A percentile compares a stretch with the other conserved stretches of the same genome.
These are phyloP conservation scores for Plutella xylostella DNA, from an alignment of 2,888 invertebrate species.

Conservation along the genomic window DNA sequence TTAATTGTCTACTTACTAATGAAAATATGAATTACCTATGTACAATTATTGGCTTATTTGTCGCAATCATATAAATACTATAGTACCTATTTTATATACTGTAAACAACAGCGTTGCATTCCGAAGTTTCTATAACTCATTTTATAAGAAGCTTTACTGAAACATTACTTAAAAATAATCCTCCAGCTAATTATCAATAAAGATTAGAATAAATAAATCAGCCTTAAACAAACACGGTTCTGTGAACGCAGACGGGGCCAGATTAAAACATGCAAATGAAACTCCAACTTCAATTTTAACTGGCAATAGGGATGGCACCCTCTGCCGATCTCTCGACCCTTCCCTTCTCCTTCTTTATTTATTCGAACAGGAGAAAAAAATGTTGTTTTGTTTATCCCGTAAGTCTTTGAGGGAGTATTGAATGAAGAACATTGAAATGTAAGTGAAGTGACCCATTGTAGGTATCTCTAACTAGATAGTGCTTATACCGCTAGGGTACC, in stretches of 20 bases:
- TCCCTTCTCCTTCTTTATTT: conserved; percentile 60
- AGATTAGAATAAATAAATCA: not conserved
- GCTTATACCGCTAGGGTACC: too few species aligned
- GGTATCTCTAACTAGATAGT: too few species aligned
- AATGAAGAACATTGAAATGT: too few species aligned
- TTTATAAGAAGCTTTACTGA: not conserved
- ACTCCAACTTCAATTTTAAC: conserved; percentile 42
- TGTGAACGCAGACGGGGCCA: conserved; percentile 45
- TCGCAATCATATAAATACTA: too few species aligned
- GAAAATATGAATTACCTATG: too few species aligned
- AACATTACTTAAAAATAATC: not conserved
- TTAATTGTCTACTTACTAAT: too few species aligned
- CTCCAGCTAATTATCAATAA: not conserved
- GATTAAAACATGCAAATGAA: conserved; percentile 69
- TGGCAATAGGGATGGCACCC: conserved; percentile 46
- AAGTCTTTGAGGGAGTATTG: too few species aligned
- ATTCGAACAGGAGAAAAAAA: conserved; percentile 54
- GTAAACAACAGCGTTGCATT: too few species aligned
- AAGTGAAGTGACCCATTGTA: too few species aligned
- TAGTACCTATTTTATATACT: too few species aligned
- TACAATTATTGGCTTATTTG: too few species aligned
- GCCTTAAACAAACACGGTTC: conserved; percentile 20
- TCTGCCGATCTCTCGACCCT: conserved; percentile 37
- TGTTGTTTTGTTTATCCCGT: conserved; percentile 63
- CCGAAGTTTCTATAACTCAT: too few species aligned